These are phyloP conservation scores for Listronotus bonariensis DNA, from an alignment of 1,140 invertebrate genomes.

Conservation along the genomic window DNA sequence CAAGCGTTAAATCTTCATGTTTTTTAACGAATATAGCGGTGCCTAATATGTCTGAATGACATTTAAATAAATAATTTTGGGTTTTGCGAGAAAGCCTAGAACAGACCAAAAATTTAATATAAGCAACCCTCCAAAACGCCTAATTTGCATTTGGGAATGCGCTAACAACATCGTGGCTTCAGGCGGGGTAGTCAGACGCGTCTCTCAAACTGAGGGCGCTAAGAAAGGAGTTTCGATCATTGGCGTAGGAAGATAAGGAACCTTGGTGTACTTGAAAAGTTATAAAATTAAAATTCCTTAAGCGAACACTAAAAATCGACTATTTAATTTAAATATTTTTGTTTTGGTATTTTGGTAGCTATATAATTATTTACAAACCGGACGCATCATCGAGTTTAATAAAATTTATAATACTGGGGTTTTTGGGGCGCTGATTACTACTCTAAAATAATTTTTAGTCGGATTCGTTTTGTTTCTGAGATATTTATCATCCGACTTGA, in stretches of 20 bases:
- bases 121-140: constrained; percentile 45
- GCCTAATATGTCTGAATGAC: constrained; percentile 37
- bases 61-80: constrained; percentile 43
- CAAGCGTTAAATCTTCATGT: constrained; percentile 29
- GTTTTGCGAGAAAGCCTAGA: constrained; percentile 32
- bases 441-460: too few species aligned
- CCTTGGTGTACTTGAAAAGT: not conserved
- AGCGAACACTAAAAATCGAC: too few species aligned
- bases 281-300: too few species aligned
- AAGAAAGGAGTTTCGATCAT: constrained; percentile 33
- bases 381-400: too few species aligned
- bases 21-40: constrained; percentile 26
- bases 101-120: constrained; percentile 49
- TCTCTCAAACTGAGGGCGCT: constrained; percentile 29
- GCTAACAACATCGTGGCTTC: constrained; percentile 44
- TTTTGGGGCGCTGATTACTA: too few species aligned
- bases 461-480: too few species aligned
- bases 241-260: constrained; percentile 9
- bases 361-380: too few species aligned
- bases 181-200: constrained; percentile 36
- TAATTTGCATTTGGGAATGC: constrained; percentile 50
- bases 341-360: too few species aligned
- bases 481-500: too few species aligned
- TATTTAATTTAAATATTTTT: too few species aligned
- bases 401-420: too few species aligned